Evolutionary conservation across 2,888 invertebrate species (phyloP), one percentile per base, ranked within the genome.

Genomic region (Leptopilina myrica): DNA sequence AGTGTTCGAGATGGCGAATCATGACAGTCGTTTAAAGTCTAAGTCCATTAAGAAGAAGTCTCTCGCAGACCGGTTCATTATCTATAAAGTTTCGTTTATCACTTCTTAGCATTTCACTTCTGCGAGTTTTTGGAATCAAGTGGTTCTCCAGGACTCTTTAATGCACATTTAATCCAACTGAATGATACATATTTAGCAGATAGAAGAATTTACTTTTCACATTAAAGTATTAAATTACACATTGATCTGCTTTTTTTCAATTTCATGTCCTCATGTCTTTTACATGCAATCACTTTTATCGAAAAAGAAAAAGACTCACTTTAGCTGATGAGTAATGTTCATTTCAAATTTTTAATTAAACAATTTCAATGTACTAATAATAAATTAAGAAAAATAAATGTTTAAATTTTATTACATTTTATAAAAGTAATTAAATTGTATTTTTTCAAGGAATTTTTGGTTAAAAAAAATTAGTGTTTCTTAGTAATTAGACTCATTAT

Each of bases 141-240:
- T 33, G 56, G n/a, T 73, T 73, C 56, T 73, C 33, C 53, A 53
- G 20, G 73, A 73, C 73, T 73, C 33, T 56, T 56, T 73, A 33
- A 73, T 73, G 73, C 33, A 33, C 53, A 73, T 73, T 73, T 56
- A 56, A 53, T 20, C 53, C 26, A n/a, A 56, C 33, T 73, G n/a
- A 33, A 73, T 56, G 73, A 73, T 73, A 56, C 73, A 73, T 73
- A 73, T 73, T 69, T 73, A 73, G 33, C 14, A 53, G 73, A 56
- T 73, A 73, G 53, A 73, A 56, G 73, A 73, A 14, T n/a, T 33
- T 56, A 53, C 14, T 56, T 73, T 49, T 49, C 49, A 73, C 73
- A 73, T 73, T 73, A 40, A 56, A 56, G 73, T 53, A 73, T 40
- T 73, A 56, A 73, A 73, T 14, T 67, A 15, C 53, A 56, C 56